phyloP scores from a whole-genome alignment of 2,797 vertebrate species.

The Spinibarbus caldwelli region DNA sequence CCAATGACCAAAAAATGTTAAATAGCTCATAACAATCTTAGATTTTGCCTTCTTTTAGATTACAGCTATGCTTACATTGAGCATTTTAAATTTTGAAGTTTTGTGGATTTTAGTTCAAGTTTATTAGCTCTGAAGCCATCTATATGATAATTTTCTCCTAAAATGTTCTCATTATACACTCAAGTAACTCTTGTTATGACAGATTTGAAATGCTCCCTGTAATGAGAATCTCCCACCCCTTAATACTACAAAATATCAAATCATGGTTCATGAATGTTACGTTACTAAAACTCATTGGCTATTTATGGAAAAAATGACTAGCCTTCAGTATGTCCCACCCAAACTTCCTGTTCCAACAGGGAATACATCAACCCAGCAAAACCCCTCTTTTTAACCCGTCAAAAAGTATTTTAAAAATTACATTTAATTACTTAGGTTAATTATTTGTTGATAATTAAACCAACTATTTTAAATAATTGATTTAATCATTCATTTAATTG shows the following conservation, averaged over 20 bases:
- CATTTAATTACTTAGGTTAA: background rate
- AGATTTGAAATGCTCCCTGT: background rate
- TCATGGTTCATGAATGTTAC: background rate
- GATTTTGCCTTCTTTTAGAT: background rate
- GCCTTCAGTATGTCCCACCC: background rate
- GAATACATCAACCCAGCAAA: background rate
- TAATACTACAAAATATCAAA: background rate
- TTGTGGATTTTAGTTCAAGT: background rate
- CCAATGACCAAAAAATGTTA: conserved; percentile 24
- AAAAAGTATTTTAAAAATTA: background rate
- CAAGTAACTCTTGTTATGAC: background rate
- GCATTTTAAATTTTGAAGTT: background rate
- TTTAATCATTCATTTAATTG: background rate
- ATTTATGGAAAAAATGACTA: background rate
- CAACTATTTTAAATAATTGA: background rate
- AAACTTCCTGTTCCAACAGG: background rate
- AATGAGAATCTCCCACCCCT: background rate
- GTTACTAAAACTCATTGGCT: background rate
- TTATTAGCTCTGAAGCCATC: conserved; percentile 2
- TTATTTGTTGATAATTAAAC: background rate
- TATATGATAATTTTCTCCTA: conserved; percentile 26
- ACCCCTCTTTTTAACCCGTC: background rate
- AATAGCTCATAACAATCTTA: background rate
- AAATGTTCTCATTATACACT: background rate
- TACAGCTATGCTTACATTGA: background rate